Base-by-base conservation (phyloP, 1,140 invertebrate genomes). In the Caerostris extrusa region DNA sequence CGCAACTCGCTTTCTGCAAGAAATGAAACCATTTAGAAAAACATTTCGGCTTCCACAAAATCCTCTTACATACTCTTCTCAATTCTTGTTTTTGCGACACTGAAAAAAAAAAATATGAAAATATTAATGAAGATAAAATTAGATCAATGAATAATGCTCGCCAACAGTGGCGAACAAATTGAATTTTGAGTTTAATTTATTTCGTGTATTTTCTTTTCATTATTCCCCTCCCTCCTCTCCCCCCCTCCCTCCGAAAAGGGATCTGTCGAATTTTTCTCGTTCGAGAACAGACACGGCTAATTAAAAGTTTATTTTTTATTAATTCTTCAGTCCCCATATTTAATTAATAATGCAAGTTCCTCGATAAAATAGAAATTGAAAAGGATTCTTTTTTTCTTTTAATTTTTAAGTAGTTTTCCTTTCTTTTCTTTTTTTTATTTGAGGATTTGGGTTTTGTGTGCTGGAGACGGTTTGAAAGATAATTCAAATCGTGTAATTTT, bases 141-240 rank as follows among this genome's bases (percentile, higher is more conserved):
- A 77, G 71, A 77, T 77, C 71, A 77, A 77, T 77, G 71, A 77
- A 77, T 50, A 19, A 53, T 12, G 71, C 3, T 50, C 2, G 8
- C 71, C 12, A 71, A 77, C 34, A 34, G 3, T 34, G 50, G 14
- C 8, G 71, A 77, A 77, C 71, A 77, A 77, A 77, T 77, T 77
- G 71, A 77, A 77, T 77, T 77, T 77, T 19, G 53, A 77, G 71
- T 77, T 77, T 77, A 77, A 77, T 77, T 77, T 50, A 53, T 50
- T 53, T 77, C 12, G 53, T 71, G 67, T 19, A 71, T 50, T 71
- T 71, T 19, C 12, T 71, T 34, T 34, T 34, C 34, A 34, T 34
- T 34, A 34, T 34, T 34, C 34, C 19, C n/a, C 5, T 6, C 8
- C 34, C 34, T 8, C 34, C 17, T 2, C 34, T 2, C 5, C n/a